Conservation (phyloP, 2,113 vertebrate species). For the Anolis carolinensis region DNA sequence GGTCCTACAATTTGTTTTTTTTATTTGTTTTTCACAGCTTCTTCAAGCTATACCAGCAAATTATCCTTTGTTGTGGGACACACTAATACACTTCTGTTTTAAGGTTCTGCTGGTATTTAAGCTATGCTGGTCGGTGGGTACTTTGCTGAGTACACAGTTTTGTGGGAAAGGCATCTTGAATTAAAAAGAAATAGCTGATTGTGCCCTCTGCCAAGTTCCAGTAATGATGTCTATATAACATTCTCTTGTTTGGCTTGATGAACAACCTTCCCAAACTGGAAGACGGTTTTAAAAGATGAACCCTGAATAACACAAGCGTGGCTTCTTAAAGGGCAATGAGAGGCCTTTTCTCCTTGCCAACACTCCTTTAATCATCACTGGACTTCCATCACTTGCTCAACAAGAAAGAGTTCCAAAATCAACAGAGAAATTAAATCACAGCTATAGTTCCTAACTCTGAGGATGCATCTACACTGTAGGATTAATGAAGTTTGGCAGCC, state of each 20-base stretch:
- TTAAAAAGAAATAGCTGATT: conserved; percentile 54
- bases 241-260: conserved; percentile 56
- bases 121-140: conserved; percentile 2
- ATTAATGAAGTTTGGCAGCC: too few relatives aligned
- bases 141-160: conserved; percentile 48
- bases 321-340: background rate
- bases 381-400: background rate
- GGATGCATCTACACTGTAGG: too few relatives aligned
- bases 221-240: background rate
- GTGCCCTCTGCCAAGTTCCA: conserved; percentile 39
- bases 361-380: background rate
- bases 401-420: background rate
- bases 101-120: conserved; percentile 44
- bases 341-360: background rate
- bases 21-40: conserved; percentile 42
- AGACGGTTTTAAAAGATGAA: background rate
- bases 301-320: background rate
- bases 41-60: conserved; percentile 43
- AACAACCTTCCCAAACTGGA: conserved; percentile 34
- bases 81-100: conserved; percentile 32
- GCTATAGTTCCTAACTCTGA: background rate
- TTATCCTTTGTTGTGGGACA: conserved; percentile 39
- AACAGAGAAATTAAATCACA: background rate
- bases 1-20: conserved; percentile 40
- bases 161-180: conserved; percentile 57